These are phyloP conservation scores for Nicator chloris DNA, from an alignment of 2,113 vertebrate species.

Conservation along the genomic window DNA sequence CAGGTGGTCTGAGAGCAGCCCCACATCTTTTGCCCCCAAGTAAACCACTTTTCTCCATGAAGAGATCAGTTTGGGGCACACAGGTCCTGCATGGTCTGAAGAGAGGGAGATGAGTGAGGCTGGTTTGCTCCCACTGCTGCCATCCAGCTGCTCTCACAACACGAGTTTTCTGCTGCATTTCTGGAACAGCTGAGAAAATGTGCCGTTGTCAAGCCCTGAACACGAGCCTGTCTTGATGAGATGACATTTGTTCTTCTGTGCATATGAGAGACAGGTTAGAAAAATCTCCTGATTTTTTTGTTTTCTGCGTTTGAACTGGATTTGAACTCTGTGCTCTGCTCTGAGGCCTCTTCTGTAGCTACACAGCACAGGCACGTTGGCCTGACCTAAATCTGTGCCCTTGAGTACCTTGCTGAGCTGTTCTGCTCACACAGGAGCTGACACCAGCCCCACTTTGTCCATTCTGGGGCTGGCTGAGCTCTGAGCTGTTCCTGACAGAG, in stretches of 20 bases:
- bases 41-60: neutral
- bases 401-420: neutral
- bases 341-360: neutral
- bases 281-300: neutral
- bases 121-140: neutral
- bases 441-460: neutral
- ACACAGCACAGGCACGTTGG: neutral
- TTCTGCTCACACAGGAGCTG: neutral
- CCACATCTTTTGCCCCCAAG: rapidly evolving
- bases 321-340: slow-evolving; percentile 6
- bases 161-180: neutral
- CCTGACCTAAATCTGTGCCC: slow-evolving; percentile 27
- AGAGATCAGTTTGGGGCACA: neutral
- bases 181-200: neutral
- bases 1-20: neutral
- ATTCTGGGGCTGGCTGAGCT: neutral
- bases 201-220: neutral
- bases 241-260: neutral
- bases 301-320: neutral
- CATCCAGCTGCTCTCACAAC: neutral
- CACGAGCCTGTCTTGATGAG: neutral
- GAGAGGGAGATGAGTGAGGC: neutral
- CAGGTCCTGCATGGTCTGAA: neutral
- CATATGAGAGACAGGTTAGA: neutral
- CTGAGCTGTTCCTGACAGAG: neutral